Conservation (phyloP, 2,113 vertebrate species). For the Pollimyrus isidori region DNA sequence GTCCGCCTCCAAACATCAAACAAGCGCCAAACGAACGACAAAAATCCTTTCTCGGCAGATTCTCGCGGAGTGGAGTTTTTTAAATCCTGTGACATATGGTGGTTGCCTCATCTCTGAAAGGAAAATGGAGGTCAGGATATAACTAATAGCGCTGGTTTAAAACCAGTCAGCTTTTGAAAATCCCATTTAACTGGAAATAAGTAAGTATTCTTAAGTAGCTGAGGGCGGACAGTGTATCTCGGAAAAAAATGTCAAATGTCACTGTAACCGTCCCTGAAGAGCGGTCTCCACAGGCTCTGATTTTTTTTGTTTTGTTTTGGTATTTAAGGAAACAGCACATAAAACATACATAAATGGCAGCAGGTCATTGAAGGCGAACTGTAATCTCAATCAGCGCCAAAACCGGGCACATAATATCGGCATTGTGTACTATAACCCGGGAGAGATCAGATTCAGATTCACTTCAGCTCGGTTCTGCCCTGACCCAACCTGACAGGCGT, state of each 20-base stretch:
- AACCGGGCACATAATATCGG: neutral
- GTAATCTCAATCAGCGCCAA: neutral
- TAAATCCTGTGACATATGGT: neutral
- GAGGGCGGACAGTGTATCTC: neutral
- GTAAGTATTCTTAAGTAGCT: neutral
- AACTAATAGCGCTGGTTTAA: neutral
- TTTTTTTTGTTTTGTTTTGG: neutral
- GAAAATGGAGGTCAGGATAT: neutral
- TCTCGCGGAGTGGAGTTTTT: neutral
- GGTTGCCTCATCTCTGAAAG: neutral
- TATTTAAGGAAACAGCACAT: neutral
- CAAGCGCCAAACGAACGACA: neutral
- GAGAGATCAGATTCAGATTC: neutral
- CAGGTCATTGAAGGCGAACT: neutral
- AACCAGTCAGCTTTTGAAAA: neutral
- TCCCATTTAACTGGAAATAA: neutral
- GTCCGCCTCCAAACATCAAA: neutral
- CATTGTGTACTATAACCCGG: neutral
- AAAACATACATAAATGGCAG: neutral
- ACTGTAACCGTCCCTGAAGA: neutral
- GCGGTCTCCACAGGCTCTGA: neutral
- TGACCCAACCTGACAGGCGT: conserved; percentile 43
- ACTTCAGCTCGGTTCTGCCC: conserved; percentile 1
- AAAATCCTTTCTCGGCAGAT: neutral
- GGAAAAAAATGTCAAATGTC: neutral